These are phyloP conservation scores for Drusus annulatus DNA, from an alignment of 1,140 invertebrate species.

Conservation along the genomic window DNA sequence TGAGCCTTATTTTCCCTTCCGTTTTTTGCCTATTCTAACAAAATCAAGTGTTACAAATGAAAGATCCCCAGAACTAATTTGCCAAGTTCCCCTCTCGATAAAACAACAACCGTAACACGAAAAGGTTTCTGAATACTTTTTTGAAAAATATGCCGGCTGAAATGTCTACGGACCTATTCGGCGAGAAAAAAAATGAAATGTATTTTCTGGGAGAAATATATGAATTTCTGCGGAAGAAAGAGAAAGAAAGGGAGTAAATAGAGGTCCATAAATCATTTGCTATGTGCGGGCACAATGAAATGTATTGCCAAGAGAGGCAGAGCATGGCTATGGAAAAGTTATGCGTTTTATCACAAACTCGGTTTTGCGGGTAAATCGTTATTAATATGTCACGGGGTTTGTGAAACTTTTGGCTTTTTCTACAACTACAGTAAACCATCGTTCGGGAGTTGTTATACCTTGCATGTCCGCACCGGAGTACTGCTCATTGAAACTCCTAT, in stretches of 20 bases:
- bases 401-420: slow-evolving; percentile 21
- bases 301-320: slow-evolving; percentile 32
- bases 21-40: not conserved
- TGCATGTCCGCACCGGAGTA: too few relatives aligned
- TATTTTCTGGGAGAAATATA: slow-evolving; percentile 29
- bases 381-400: slow-evolving; percentile 35
- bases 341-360: slow-evolving; percentile 22
- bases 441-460: not conserved
- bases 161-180: slow-evolving; percentile 11
- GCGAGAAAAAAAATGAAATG: slow-evolving; percentile 29
- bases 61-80: slow-evolving; percentile 40
- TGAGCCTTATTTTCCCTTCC: not conserved
- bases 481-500: too few relatives aligned
- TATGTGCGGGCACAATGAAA: slow-evolving; percentile 51
- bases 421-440: slow-evolving; percentile 22
- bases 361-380: slow-evolving; percentile 19
- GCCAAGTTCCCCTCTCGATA: slow-evolving; percentile 38
- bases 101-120: slow-evolving; percentile 48
- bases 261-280: slow-evolving; percentile 51
- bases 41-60: slow-evolving; percentile 12
- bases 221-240: slow-evolving; percentile 38
- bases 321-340: slow-evolving; percentile 21
- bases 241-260: slow-evolving; percentile 48
- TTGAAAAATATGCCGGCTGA: slow-evolving; percentile 49
- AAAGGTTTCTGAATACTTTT: slow-evolving; percentile 51